Evolutionary conservation across 2,113 vertebrate species (phyloP).

Genomic region (Mellivora capensis): DNA sequence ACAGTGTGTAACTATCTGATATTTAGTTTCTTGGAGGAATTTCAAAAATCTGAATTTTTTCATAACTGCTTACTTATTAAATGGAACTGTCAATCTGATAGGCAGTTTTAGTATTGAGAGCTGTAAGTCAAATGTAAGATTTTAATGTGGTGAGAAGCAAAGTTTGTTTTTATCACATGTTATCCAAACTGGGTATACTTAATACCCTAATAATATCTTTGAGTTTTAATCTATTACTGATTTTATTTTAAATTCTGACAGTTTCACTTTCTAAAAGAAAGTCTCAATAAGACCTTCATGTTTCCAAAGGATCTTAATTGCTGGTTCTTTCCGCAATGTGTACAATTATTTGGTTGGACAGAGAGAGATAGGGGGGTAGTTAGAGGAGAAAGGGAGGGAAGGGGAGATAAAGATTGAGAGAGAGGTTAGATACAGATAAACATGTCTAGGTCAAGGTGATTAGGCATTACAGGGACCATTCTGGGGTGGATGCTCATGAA

Average conservation of each 20-base stretch:
- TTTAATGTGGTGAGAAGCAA: neutral
- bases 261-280: neutral
- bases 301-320: neutral
- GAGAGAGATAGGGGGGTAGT: neutral
- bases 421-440: neutral
- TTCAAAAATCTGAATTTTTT: neutral
- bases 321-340: neutral
- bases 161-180: neutral
- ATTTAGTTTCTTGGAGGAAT: neutral
- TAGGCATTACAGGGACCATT: neutral
- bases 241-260: neutral
- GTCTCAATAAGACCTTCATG: neutral
- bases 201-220: neutral
- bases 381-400: neutral
- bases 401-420: too few relatives aligned
- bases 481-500: neutral
- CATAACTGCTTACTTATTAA: neutral
- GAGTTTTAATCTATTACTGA: neutral
- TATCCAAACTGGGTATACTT: neutral
- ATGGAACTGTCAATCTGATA: neutral
- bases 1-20: neutral
- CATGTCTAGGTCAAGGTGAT: neutral
- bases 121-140: neutral
- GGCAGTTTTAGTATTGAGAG: neutral
- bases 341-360: neutral